Base-by-base conservation (phyloP, 1,140 invertebrate genomes). In the Magallana gigas region DNA sequence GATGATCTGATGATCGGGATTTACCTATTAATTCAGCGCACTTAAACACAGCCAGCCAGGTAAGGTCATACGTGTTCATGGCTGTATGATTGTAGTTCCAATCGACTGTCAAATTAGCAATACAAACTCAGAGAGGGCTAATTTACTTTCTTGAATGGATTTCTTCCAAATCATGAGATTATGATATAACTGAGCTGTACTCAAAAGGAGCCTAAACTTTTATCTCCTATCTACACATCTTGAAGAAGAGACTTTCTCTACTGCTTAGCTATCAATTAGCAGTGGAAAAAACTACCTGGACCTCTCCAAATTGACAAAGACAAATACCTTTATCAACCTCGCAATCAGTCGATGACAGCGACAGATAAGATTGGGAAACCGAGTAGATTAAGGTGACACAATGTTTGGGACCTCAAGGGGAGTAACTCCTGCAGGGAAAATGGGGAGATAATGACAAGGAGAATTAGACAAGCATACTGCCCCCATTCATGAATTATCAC, bases 381-480 rank as follows among this genome's bases (percentile, higher is more conserved):
- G 29, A 76, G 68, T 76, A 76, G 68, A 76, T 76, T 76, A 76
- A 76, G 23, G 68, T 76, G 68, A 76, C 68, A 76, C 68, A 76
- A 76, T 29, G 23, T 76, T 29, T 76, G 68, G 68, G 68, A 76
- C 68, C 68, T 29, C 68, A 76, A 76, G 68, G 68, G 68, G 68
- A 76, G 68, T 29, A 76, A 76, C 23, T 76, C 68, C 68, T 76
- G 68, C 68, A 29, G 68, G 18, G 68, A 76, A 76, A 76, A 76
- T 76, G 68, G 23, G 68, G 68, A 76, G 23, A 76, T 76, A 76
- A 76, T 76, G 68, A 76, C 68, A 76, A 23, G 68, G 7, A 76
- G 68, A 76, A 76, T 76, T 76, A 76, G 23, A 62, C 60, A 12
- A 11, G 18, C n/a, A 71, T 71, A 71, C 7, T 23, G 68, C 23